These are phyloP conservation scores for Mythimna vitellina DNA, from an alignment of 2,888 invertebrate species.

Conservation along the genomic window DNA sequence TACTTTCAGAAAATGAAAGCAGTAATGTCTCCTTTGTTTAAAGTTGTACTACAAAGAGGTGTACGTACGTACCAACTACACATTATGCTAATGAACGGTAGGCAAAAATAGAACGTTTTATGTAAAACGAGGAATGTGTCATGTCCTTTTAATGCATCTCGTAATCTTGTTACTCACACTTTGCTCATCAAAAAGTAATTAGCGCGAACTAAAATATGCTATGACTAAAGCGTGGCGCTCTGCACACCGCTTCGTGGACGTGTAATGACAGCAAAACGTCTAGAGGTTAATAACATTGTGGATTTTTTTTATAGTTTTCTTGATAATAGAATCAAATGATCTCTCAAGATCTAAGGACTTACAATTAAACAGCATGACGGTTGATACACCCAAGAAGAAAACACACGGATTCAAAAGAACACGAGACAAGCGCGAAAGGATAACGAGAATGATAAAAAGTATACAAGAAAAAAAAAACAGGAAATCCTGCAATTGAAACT, in stretches of 20 bases:
- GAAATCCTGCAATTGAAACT: not conserved
- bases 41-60: constrained; percentile 41
- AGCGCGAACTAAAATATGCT: constrained; percentile 77
- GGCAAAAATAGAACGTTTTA: constrained; percentile 57
- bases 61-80: constrained; percentile 22
- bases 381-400: not conserved
- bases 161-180: constrained; percentile 78
- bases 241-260: constrained; percentile 50
- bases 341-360: not conserved
- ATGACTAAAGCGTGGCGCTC: constrained; percentile 70
- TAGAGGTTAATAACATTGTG: constrained; percentile 43
- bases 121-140: constrained; percentile 63
- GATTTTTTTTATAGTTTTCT: constrained; percentile 22
- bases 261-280: constrained; percentile 39
- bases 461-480: not conserved
- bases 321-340: not conserved
- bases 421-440: not conserved
- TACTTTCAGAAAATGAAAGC: constrained; percentile 53
- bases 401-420: not conserved
- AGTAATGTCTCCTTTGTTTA: constrained; percentile 51
- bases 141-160: constrained; percentile 74
- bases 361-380: no score
- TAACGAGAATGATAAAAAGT: not conserved
- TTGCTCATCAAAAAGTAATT: constrained; percentile 86
- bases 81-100: constrained; percentile 60